Base-by-base conservation (phyloP, 2,888 invertebrate genomes). In the Tupiocoris notatus region DNA sequence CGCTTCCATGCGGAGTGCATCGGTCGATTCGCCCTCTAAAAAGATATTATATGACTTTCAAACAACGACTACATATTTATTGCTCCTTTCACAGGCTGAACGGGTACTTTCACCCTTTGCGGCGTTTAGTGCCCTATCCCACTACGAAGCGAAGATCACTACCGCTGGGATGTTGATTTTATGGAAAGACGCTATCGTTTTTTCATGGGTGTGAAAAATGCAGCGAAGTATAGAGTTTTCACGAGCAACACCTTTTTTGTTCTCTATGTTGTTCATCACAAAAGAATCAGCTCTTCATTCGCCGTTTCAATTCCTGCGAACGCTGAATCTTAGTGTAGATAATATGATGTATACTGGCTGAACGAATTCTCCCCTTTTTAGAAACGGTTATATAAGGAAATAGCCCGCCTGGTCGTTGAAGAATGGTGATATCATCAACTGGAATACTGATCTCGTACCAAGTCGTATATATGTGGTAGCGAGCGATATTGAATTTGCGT, bases 21-120 rank as follows among this genome's bases (percentile, higher is more conserved):
- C 6, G 12, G 39, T 39, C 39, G 39, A 39, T 39, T n/a, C n/a
- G 39, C 39, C 12, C 39, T 39, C 39, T 65, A 39, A 65, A 65
- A 65, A 65, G 65, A 65, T 65, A 39, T 39, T 39, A 39, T 65
- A 65, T 65, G 65, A 65, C 65, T 65, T 65, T 65, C 65, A 65
- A 65, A 65, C 65, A 65, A 65, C 64, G 64, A 64, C 65, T 65
- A 65, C 65, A 65, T 65, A 65, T 65, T 65, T 25, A 65, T 65
- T 65, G 65, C 65, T 65, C 39, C 54, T 65, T 65, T 39, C 20
- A 16, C 65, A 12, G 39, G 6, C 39, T 39, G 39, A 39, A 39
- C 12, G 39, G 39, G 12, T 39, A 12, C 39, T 39, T 39, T 39
- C 39, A 39, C 39, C 39, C 39, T 39, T 39, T 39, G 39, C 39